These are phyloP conservation scores for Hycleus cichorii DNA, from an alignment of 1,140 invertebrate genomes.

Conservation along the genomic window DNA sequence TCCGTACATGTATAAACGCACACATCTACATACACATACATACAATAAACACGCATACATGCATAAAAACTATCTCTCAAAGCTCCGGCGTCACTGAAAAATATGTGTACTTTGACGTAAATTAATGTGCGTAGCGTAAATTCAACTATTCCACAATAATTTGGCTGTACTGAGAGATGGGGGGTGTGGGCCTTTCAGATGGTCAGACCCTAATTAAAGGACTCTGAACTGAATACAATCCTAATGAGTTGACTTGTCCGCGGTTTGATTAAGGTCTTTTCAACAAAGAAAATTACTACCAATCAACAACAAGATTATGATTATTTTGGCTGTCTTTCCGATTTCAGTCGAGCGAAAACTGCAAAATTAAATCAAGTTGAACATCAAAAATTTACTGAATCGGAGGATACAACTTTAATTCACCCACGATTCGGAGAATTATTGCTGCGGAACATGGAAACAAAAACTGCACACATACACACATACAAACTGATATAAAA, in stretches of 20 bases:
- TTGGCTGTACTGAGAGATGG: conserved; percentile 37
- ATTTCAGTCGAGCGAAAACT: no score
- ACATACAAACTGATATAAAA: no score
- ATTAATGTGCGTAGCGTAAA: conserved; percentile 42
- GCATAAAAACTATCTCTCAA: conserved; percentile 42
- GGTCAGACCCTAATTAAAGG: conserved; percentile 30
- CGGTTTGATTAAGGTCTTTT: conserved; percentile 19
- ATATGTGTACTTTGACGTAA: conserved; percentile 42
- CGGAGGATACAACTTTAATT: no score
- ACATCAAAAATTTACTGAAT: no score
- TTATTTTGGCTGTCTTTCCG: no score
- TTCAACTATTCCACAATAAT: conserved; percentile 42
- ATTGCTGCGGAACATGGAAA: no score
- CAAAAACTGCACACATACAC: no score
- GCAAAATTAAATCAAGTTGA: no score
- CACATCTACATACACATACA: not conserved
- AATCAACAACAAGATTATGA: not conserved
- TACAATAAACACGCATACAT: conserved; percentile 10
- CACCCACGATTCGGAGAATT: no score
- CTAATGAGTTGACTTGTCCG: conserved; percentile 35
- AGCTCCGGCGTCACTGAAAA: conserved; percentile 39
- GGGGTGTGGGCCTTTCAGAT: conserved; percentile 2
- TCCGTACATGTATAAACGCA: not conserved
- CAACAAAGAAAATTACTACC: not conserved
- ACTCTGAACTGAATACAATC: conserved; percentile 1